Base-by-base conservation (phyloP, 2,888 invertebrate genomes). In the Trachelus tabidus region DNA sequence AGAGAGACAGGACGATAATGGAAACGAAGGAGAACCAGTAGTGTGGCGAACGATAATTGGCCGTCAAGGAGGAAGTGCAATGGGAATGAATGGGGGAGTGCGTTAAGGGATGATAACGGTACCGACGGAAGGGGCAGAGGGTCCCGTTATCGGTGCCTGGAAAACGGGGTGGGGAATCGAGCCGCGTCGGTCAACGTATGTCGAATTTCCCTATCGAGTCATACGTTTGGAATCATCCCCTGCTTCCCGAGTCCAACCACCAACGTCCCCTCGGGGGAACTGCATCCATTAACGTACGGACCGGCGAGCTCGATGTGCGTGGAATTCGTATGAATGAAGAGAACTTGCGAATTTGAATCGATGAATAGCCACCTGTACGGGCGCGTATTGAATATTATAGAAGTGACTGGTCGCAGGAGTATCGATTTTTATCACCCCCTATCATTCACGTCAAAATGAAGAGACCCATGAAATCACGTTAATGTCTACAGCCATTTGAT, bases 151-250 rank as follows among this genome's bases (percentile, higher is more conserved):
- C 69, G 69, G 37, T 33, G 76, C 31, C 11, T 37, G 68, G 73
- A 73, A 56, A 35, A 40, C 30, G 69, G 71, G 75, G 34, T 30
- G 37, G 75, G 75, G 75, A 77, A 75, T 75, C 78, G 33, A 73
- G 71, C 12, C 12, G 73, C 30, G 35, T 12, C 68, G 79, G 75
- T 79, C 80, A 78, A 82, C 85, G 83, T 81, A 79, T 82, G 85
- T 81, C 85, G 87, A 88, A 90, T 90, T 90, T 90, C 90, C 90
- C 90, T 88, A 88, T 89, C 90, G 90, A 87, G 88, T 85, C 88
- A 86, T 90, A 90, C 87, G 84, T 89, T 90, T 87, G 83, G 87
- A 86, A 87, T 88, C 88, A 89, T 85, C 87, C 85, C 86, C 82
- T 82, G 83, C 80, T 81, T 80, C 83, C 76, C 81, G 80, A 79